These are phyloP conservation scores for Clarias fuscus DNA, from an alignment of 2,797 vertebrate genomes.

Conservation along the genomic window DNA sequence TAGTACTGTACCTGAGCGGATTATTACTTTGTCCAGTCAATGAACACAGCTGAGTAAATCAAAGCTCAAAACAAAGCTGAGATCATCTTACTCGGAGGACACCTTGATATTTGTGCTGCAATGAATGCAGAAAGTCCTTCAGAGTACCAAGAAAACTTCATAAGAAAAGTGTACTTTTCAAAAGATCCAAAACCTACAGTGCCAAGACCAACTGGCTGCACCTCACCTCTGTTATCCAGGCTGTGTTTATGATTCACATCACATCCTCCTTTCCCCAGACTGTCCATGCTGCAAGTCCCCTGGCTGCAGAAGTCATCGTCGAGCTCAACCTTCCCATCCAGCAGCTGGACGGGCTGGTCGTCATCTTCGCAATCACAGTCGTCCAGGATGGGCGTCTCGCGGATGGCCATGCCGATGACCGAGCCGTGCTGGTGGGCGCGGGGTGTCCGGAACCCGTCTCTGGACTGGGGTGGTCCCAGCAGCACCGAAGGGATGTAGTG, in stretches of 20 bases:
- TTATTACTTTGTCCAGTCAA: background rate
- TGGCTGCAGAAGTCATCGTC: constrained; percentile 65
- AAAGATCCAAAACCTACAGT: background rate
- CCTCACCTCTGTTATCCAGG: constrained; percentile 89
- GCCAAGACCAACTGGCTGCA: background rate
- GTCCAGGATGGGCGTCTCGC: constrained; percentile 95
- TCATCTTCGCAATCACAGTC: constrained; percentile 94
- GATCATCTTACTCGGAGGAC: background rate
- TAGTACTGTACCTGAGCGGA: too few relatives aligned
- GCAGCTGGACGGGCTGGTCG: constrained; percentile 71
- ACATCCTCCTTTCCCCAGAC: constrained; percentile 71
- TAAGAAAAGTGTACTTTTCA: background rate
- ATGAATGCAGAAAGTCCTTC: too few relatives aligned
- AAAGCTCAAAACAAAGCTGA: background rate
- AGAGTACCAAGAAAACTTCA: background rate
- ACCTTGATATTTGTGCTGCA: background rate
- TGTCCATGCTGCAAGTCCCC: constrained; percentile 73
- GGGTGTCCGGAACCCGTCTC: constrained; percentile 86
- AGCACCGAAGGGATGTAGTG: constrained; percentile 98
- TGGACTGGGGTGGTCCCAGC: constrained; percentile 85
- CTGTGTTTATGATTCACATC: constrained; percentile 81
- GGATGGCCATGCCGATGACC: constrained; percentile 93
- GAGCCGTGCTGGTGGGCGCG: constrained; percentile 87
- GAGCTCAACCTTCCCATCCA: constrained; percentile 64
- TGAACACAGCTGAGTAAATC: background rate